Base-by-base conservation (phyloP, 2,797 vertebrate genomes). In the Diplodus puntazzo region DNA sequence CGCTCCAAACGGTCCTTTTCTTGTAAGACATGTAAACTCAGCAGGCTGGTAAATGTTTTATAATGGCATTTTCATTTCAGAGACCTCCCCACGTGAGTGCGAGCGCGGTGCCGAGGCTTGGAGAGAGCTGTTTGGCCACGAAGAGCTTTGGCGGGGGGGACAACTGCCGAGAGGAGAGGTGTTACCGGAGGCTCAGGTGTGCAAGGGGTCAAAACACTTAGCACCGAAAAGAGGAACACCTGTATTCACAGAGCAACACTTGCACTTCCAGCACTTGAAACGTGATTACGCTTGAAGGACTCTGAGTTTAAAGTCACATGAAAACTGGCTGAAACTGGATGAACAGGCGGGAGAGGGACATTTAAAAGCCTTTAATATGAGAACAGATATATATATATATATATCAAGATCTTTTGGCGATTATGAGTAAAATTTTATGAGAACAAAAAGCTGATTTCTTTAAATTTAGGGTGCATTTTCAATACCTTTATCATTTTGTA, bases 11-110 rank as follows among this genome's bases (percentile, higher is more conserved):
- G 27, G 69, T 81, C 66, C 73, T 83, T 90, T 85, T 91, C 87
- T 89, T 90, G 89, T 88, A 84, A 83, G 79, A 87, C 84, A 79
- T 87, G 90, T 92, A 87, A 92, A 88, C 89, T 82, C 88, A 87
- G 87, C 85, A 86, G 73, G 87, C 68, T 83, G 84, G 73, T 91
- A 86, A 92, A 92, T 92, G 82, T 90, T 93, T 92, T 79, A 91
- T 90, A 84, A 92, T 81, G 73, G 76, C 69, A 70, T 87, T 88
- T 92, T 92, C 81, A 83, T 87, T 87, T 87, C 52, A 10, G 73
- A 80, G 65, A 62, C 68, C 70, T 84, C 77, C 70, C 82, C 62
- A 46, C 50, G 39, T 80, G 68, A 82, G 69, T 20, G 70, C 27
- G 76, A 77, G 75, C 5, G 34, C 17, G 11, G 67, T 55, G 68